Percentiles rank a stretch among this genome's conserved stretches.
These are phyloP conservation scores for Heliconius himera DNA, from an alignment of 1,140 invertebrate genomes.

Conservation along the genomic window DNA sequence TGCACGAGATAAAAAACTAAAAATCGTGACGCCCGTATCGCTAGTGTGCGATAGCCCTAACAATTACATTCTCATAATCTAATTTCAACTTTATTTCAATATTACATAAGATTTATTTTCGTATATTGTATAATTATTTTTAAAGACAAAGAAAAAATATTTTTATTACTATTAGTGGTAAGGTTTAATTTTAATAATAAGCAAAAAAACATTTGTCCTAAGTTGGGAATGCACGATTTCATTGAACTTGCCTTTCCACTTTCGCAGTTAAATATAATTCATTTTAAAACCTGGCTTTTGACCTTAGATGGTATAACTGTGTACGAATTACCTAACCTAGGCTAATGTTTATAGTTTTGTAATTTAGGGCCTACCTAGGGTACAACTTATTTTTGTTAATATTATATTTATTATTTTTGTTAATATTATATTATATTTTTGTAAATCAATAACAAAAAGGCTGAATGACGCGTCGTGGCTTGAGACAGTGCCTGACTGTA, in stretches of 20 bases:
- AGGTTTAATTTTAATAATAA: constrained; percentile 13
- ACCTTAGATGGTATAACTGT: constrained; percentile 22
- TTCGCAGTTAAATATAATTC: constrained; percentile 37
- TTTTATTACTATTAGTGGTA: constrained; percentile 3
- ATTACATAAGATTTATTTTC: background rate
- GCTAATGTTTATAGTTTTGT: constrained; percentile 1
- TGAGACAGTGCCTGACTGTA: too few species aligned
- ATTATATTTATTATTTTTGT: too few species aligned
- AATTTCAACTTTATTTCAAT: constrained; percentile 2
- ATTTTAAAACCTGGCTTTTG: constrained; percentile 36
- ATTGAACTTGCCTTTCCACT: constrained; percentile 42
- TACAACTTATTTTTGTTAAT: too few species aligned
- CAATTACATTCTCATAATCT: background rate
- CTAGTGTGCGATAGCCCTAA: constrained; percentile 38
- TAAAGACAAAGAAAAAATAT: background rate
- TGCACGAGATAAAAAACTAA: constrained; percentile 33
- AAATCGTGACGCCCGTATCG: constrained; percentile 36
- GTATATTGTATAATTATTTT: background rate
- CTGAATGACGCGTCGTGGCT: too few species aligned
- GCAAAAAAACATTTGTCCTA: constrained; percentile 29
- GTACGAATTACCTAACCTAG: constrained; percentile 12
- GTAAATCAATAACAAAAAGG: too few species aligned
- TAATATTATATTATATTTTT: too few species aligned
- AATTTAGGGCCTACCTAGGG: background rate
- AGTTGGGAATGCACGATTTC: constrained; percentile 47